Evolutionary conservation across 2,113 vertebrate genomes (phyloP).

Genomic region (Tragulus kanchil): DNA sequence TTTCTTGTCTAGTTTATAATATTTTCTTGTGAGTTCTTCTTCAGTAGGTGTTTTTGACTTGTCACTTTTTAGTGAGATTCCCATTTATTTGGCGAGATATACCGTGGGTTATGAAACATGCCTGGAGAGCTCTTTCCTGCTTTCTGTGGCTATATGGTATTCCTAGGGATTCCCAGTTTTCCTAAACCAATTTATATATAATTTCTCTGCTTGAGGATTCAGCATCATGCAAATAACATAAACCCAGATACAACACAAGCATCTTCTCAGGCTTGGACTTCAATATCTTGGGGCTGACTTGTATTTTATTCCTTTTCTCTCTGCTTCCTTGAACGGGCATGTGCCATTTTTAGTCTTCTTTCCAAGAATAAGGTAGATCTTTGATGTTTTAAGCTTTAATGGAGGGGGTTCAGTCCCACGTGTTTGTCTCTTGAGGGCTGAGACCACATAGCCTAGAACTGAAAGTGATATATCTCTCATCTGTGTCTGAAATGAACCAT

Average conservation of each 20-base stretch:
- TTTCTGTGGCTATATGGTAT: background rate
- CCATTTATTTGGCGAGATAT: background rate
- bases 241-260: background rate
- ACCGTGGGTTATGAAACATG: background rate
- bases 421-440: background rate
- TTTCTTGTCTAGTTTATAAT: constrained; percentile 25
- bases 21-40: background rate
- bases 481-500: background rate
- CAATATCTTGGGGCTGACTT: background rate
- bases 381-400: background rate
- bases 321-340: background rate
- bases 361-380: background rate
- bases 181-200: background rate
- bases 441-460: background rate
- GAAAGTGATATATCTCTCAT: background rate
- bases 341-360: background rate
- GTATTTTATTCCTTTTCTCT: background rate
- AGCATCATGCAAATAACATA: background rate
- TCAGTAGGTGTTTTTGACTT: background rate
- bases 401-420: background rate
- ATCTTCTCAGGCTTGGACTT: background rate
- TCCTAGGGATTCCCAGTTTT: constrained; percentile 7
- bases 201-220: background rate
- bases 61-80: background rate
- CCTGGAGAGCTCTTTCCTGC: background rate